A percentile compares a stretch with the other conserved stretches of the same genome.
Conservation (phyloP, 2,888 invertebrate species). For the Metopia argyrocephala region DNA sequence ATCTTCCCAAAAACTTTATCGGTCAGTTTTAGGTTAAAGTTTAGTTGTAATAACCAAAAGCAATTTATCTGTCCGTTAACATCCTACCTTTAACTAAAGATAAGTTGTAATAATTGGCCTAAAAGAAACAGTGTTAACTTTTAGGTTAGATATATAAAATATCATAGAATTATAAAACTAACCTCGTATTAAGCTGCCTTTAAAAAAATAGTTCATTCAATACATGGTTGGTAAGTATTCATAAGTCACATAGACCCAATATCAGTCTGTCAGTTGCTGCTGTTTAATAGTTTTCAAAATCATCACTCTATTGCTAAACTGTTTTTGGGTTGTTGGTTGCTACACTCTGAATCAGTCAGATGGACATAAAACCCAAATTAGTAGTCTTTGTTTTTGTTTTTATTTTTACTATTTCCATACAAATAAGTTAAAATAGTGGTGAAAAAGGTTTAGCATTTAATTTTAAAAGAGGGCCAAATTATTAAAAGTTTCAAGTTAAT, state of each 20-base stretch:
- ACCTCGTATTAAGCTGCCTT: not conserved
- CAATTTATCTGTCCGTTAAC: too few relatives aligned
- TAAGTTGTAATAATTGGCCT: too few relatives aligned
- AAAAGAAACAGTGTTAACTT: too few relatives aligned
- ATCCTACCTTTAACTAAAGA: too few relatives aligned
- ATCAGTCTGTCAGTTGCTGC: not conserved
- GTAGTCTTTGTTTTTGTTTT: not conserved
- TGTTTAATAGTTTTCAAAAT: not conserved
- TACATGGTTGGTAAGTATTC: not conserved
- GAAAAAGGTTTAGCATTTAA: not conserved
- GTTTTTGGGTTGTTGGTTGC: too few relatives aligned
- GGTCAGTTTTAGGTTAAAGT: too few relatives aligned
- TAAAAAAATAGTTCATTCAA: not conserved
- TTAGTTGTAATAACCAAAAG: too few relatives aligned
- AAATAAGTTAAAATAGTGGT: not conserved
- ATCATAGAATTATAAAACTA: too few relatives aligned
- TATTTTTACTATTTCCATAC: not conserved
- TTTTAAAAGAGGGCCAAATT: not conserved
- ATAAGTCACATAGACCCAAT: not conserved
- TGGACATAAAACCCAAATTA: too few relatives aligned
- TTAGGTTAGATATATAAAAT: too few relatives aligned
- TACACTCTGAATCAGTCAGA: too few relatives aligned
- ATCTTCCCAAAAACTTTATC: too few relatives aligned
- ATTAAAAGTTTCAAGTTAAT: conserved; percentile 20
- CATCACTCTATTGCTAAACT: not conserved